Base-by-base conservation (phyloP, 2,797 vertebrate species). In the Sebastes itinus region DNA sequence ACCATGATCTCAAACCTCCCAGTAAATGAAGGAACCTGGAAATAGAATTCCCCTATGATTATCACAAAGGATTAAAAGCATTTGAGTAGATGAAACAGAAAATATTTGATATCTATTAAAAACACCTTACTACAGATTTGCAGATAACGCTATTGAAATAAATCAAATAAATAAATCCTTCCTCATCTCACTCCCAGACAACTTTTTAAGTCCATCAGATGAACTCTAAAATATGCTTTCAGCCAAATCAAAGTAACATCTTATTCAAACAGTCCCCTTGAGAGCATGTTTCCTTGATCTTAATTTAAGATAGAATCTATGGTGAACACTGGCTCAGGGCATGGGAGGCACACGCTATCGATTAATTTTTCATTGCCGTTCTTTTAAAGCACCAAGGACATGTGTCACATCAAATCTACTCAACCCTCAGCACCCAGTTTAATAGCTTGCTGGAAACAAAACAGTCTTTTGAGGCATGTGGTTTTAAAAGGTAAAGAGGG, bases 311-410 rank as follows among this genome's bases (percentile, higher is more conserved):
- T 75, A 79, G 49, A 90, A 80, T 93, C 87, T 72, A 91, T 93
- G 90, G 82, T 85, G 84, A 92, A 92, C 79, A 87, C 86, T 89
- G 78, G 81, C 85, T 86, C 61, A 69, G 87, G 87, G 87, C 88
- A 91, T 67, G 64, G 78, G 85, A 91, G 89, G 82, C 83, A 89
- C 90, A 88, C 54, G 55, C 85, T 85, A 92, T 93, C 94, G 90
- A 94, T 94, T 90, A 68, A 90, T 88, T 92, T 94, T 94, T 93
- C 86, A 94, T 93, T 92, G 83, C 83, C 71, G 76, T 91, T 93
- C 91, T 94, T 95, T 94, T 89, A 92, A 93, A 93, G 86, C 84
- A 93, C 88, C 94, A 95, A 95, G 94, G 95, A 95, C 95, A 92
- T 88, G 84, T 89, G 91, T 91, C 88, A 91, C 89, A 94, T 95